Evolutionary conservation across 2,113 vertebrate species (phyloP), one percentile per base, ranked within the genome.

Genomic region (Corydoras maculifer): DNA sequence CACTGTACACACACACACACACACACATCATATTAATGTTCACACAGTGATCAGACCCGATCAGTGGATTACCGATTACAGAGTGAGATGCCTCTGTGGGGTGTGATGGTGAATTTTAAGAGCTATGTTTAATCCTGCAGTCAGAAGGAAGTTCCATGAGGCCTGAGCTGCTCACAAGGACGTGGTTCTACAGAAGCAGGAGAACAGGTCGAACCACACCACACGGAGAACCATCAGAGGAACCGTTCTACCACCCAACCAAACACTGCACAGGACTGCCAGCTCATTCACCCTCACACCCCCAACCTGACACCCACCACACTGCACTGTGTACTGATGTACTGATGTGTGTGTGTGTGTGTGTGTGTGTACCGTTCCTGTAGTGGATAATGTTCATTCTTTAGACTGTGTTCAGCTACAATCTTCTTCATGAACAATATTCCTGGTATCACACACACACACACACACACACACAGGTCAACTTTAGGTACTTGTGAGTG

Each of bases 401-500:
- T 87, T 54, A 98, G 86, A 54, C 86, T 92, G 74, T 98, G 95
- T 71, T 98, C 95, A 0, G 93, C 88, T 32, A 92, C 83, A 43
- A 98, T 82, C 84, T 86, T 91, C 80, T 91, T 90, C 65, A 94
- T 94, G 81, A 93, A 97, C 75, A 93, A 71, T 0, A 84, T 82
- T 25, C 95, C 95, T 96, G 75, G 53, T 48, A 58, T 67, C 11
- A 62, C 76, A 73, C 79, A 2, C 29, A 75, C 58, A 66, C 29
- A 60, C 31, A 68, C 69, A 70, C 25, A 71, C 11, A 51, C 51
- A 58, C 51, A 65, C 18, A 9, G 2, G 7, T 43, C 4, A 43
- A 43, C 35, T 43, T 43, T 8, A 43, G 7, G 35, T 43, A 4
- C 35, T 12, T 53, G 58, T 29, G 15, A 2, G 18, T 25, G 18